These are phyloP conservation scores for Bergia puertoricense DNA, from an alignment of 92 coral and sea anemone species.

Conservation along the genomic window DNA sequence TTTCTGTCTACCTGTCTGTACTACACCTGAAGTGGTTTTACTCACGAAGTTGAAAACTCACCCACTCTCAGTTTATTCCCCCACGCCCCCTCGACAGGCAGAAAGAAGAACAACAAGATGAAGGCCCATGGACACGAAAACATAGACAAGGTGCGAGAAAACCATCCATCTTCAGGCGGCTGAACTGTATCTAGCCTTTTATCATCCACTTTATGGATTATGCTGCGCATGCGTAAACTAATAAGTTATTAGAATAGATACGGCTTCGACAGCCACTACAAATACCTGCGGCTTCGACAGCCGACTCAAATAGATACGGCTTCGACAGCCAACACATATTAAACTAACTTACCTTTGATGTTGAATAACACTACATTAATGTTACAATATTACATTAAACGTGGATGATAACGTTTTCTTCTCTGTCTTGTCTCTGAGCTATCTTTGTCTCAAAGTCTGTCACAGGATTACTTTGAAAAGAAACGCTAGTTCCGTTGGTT, in stretches of 20 bases:
- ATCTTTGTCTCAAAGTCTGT: not conserved
- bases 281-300: too few relatives aligned
- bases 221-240: not conserved
- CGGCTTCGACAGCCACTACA: slow-evolving; percentile 5
- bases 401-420: not conserved
- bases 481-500: not conserved
- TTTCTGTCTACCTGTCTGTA: not conserved
- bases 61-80: not conserved
- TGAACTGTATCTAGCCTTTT: slow-evolving; percentile 2
- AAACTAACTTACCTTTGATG: not conserved
- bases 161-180: slow-evolving; percentile 20
- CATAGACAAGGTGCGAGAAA: slow-evolving; percentile 16
- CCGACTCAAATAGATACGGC: not conserved
- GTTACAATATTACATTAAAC: not conserved
- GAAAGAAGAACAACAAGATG: slow-evolving; percentile 20
- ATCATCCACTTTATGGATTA: not conserved
- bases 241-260: not conserved
- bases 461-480: not conserved
- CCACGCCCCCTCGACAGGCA: slow-evolving; percentile 27
- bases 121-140: slow-evolving; percentile 23
- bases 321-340: not conserved
- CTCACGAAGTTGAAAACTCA: not conserved
- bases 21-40: too few relatives aligned
- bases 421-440: too few relatives aligned
- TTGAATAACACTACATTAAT: too few relatives aligned